Evolutionary conservation across 2,797 vertebrate species (phyloP), one percentile per base, ranked within the genome.

Genomic region (Pelobates cultripes): DNA sequence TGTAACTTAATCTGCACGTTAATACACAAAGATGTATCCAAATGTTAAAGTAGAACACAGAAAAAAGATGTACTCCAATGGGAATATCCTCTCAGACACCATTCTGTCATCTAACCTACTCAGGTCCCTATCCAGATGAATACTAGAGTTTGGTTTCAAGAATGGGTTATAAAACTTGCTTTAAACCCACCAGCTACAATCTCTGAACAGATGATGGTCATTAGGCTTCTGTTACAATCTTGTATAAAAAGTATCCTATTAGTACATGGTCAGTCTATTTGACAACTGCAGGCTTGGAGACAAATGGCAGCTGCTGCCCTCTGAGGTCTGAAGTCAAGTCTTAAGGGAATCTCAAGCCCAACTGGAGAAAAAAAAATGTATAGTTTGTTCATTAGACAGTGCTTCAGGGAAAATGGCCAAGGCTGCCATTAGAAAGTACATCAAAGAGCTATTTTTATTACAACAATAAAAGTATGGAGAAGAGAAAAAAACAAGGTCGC

Each of bases 281-380:
- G 89, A 91, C 91, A 94, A 92, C 90, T 88, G 86, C 60, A 61
- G 88, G 68, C 88, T 87, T 86, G 84, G 90, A 94, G 92, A 94
- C 92, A 93, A 92, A 94, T 93, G 91, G 91, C 91, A 93, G 91
- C 76, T 91, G 91, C 88, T 92, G 91, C 92, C 92, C 91, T 91
- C 79, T 88, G 79, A 93, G 92, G 92, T 92, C 92, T 92, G 87
- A 89, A 92, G 93, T 93, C 92, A 94, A 86, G 90, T 91, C 93
- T 92, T 89, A 80, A 0, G 93, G 94, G 93, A 93, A 89, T 89
- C 86, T 89, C 82, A 91, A 89, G 90, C 86, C 81, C 88, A 88
- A 90, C 86, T 86, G 88, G 88, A 86, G 92, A 91, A 51, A 47
- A 47, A 47, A 47, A 71, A 91, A 91, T 89, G 89, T 86, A 90